Evolutionary conservation across 2,113 vertebrate genomes (phyloP), one percentile per base, ranked within the genome.

Genomic region (Corydoras maculifer): DNA sequence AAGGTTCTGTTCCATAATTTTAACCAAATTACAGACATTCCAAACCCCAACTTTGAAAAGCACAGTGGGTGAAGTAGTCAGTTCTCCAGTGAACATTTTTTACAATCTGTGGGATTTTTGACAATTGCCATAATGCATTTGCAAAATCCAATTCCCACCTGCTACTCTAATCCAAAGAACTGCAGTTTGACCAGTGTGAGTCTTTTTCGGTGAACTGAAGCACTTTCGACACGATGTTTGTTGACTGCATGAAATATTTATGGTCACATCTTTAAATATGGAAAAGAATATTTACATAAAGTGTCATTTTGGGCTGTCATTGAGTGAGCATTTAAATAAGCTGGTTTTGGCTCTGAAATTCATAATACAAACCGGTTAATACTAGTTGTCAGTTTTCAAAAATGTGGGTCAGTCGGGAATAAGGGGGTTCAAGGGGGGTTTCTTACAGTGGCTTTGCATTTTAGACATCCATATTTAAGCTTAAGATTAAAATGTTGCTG

Each of bases 221-320:
- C 9, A 9, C 59, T 8, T 55, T 14, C 32, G 25, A 55, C 13
- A 55, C 55, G 14, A 6, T 6, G 15, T 8, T 14, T 0, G 32
- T 62, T 2, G 30, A 50, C 57, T 48, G 53, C 35, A 14, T 51
- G 35, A 29, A 58, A 67, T 58, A 58, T 72, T 62, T 51, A 55
- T 43, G n/a, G 62, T 75, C 57, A 14, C 50, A 53, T 60, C 30
- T 70, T 13, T 76, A 69, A 68, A 72, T 68, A 32, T 58, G 69
- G 64, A 76, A 53, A 50, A 68, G 58, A 49, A 58, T 58, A 58
- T 72, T 68, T 51, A 62, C 58, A 72, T 62, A 74, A 50, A 74
- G 43, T 62, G 65, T 61, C 12, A 62, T 68, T 61, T 74, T 58
- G 31, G 50, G 54, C 59, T 50, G 67, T 50, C 54, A 32, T 8